Base-by-base conservation (phyloP, 2,113 vertebrate genomes). In the Xiphorhynchus elegans region DNA sequence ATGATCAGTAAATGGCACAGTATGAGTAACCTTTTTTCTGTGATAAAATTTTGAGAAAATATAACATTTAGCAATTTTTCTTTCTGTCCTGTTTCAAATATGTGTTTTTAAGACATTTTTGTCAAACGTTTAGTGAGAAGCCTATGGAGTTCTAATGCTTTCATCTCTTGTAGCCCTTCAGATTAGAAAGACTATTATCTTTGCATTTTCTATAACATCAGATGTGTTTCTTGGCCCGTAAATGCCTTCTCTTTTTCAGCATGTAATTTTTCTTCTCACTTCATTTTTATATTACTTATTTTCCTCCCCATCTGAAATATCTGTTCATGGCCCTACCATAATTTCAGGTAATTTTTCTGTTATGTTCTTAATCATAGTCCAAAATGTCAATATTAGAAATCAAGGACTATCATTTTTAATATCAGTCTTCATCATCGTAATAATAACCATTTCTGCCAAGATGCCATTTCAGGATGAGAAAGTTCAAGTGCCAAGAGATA, bases 401-500 rank as follows among this genome's bases (percentile, higher is more conserved):
- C 18, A 79, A 50, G 40, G 29, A 15, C 62, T 89, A 37, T 69
- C 16, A 40, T 55, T 91, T 92, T 76, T 83, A 47, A 23, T 83
- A 90, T 80, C n/a, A 91, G 1, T 84, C 79, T 70, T 60, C 17
- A 84, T 91, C 8, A 10, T 50, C 59, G 90, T 84, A 94, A 91
- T 92, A 95, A 83, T 59, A 87, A 5, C 1, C 26, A 66, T 35
- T 37, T 3, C 59, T 85, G 66, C 31, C 62, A 70, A 83, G 55
- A 81, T 37, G 35, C 35, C 42, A 53, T 78, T 91, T 73, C 60
- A 87, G 69, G 70, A 93, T 69, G 72, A 86, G 70, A 96, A 87
- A 95, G 63, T 95, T 95, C 87, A 95, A 95, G 73, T 76, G 67
- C 60, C 58, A 94, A 53, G 63, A 96, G 84, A 96, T 95, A 96